Evolutionary conservation across 2,113 vertebrate genomes (phyloP).

Genomic region (Elachura formosa): DNA sequence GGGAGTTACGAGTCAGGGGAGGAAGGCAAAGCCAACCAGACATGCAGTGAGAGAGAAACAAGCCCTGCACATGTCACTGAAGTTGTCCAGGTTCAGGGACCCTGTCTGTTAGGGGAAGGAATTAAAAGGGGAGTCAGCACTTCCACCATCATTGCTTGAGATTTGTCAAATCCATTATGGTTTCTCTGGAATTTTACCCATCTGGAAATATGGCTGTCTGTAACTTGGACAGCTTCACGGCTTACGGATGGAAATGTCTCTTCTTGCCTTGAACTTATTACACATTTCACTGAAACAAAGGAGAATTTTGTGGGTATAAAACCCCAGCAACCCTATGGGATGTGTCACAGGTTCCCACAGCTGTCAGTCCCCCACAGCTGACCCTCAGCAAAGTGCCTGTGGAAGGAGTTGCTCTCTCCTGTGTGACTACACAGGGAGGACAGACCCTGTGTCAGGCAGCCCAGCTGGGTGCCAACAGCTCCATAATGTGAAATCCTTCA

Average conservation of each 20-base stretch:
- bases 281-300: not conserved
- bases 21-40: conserved; percentile 49
- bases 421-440: not conserved
- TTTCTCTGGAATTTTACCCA: conserved; percentile 30
- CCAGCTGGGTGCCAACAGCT: not conserved
- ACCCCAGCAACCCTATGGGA: not conserved
- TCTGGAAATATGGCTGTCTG: not conserved
- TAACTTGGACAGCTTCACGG: not conserved
- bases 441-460: not conserved
- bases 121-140: conserved; percentile 30
- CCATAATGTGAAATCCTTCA: rapidly evolving
- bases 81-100: conserved; percentile 29
- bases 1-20: not conserved
- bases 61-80: not conserved
- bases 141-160: not conserved
- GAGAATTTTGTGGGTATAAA: not conserved
- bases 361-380: not conserved
- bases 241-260: not conserved
- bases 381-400: rapidly evolving
- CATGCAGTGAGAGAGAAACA: conserved; percentile 1
- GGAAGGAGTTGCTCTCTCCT: not conserved
- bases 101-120: conserved; percentile 17
- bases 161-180: not conserved
- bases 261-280: not conserved
- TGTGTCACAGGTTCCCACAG: not conserved